A percentile compares a stretch with the other conserved stretches of the same genome.
Evolutionary conservation across 2,888 invertebrate species (phyloP).

Genomic region (Ptychoptera albimana): DNA sequence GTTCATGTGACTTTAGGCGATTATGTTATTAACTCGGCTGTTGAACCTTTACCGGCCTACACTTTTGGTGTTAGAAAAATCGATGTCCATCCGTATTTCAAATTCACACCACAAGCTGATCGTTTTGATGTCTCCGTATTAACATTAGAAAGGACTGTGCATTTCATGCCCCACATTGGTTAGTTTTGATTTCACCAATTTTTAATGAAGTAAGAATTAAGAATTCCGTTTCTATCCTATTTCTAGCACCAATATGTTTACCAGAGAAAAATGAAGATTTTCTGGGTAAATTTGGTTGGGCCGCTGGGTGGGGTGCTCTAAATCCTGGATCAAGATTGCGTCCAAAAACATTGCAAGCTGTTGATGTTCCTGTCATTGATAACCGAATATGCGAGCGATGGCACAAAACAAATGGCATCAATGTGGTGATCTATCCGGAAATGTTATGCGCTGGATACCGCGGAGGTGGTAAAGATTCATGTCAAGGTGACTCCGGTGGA

Average conservation of each 20-base stretch:
- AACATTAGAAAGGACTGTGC: constrained; percentile 73
- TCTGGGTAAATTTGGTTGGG: constrained; percentile 81
- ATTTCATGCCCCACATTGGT: constrained; percentile 77
- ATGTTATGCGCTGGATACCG: constrained; percentile 91
- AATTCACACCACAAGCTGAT: constrained; percentile 85
- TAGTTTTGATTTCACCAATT: constrained; percentile 13
- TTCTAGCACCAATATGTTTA: constrained; percentile 67
- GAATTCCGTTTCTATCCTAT: constrained; percentile 7
- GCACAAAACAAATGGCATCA: constrained; percentile 45
- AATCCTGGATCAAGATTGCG: constrained; percentile 69
- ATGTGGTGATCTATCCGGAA: constrained; percentile 73
- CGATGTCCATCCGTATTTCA: constrained; percentile 80
- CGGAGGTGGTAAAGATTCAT: constrained; percentile 55
- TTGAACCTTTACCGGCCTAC: constrained; percentile 79
- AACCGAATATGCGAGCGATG: constrained; percentile 50
- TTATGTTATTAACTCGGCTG: constrained; percentile 86
- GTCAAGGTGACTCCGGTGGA: constrained; percentile 56
- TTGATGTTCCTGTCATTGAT: constrained; percentile 86
- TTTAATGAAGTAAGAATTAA: not conserved
- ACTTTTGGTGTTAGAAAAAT: constrained; percentile 85
- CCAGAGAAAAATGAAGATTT: constrained; percentile 82
- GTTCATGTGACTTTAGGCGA: constrained; percentile 77
- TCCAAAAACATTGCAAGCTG: constrained; percentile 79
- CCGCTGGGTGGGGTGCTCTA: constrained; percentile 86
- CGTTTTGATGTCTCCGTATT: constrained; percentile 84